Base-by-base conservation (phyloP, 2,888 invertebrate genomes). In the Microctonus hyperodae region DNA sequence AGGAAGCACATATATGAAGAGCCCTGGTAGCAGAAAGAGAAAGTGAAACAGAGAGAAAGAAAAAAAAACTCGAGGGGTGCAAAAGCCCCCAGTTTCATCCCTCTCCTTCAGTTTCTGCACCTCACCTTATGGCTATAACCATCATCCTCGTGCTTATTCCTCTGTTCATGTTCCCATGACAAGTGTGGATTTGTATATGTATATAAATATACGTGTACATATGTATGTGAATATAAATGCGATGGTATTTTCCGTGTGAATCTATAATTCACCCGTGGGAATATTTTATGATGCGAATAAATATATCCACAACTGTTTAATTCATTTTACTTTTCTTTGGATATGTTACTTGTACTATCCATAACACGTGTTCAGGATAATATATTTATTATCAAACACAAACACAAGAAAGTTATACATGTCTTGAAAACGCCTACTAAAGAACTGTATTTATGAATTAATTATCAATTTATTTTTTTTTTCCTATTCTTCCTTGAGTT, bases 151-250 rank as follows among this genome's bases (percentile, higher is more conserved):
- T 48, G 53, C 55, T 48, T 62, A 50, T 66, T 64, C 44, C 60
- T 71, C 73, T 75, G 77, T 77, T 78, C 77, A 77, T 79, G 82
- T 82, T 83, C 83, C 83, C 83, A 83, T 83, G 82, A 83, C 82
- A 83, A 83, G 83, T 62, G 62, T 53, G 62, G 4, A 23, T 23
- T n/a, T 28, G 53, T 23, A 22, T 22, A 51, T 22, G 23, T 23
- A n/a, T n/a, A n/a, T n/a, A n/a, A n/a, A n/a, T 13, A 16, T 16
- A 13, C 16, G 44, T 16, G 16, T 13, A 44, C 6, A 10, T 23
- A n/a, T 51, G 25, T 51, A n/a, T 51, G 51, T 51, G 25, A 51
- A 44, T 44, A 44, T 44, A 44, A 44, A 44, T 82, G 83, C 78
- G 75, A 77, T 74, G 74, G 73, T 64, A 72, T 75, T 73, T 73